phyloP scores from a whole-genome alignment of 1,140 invertebrate genomes.

The Chironomus striatipennis region DNA sequence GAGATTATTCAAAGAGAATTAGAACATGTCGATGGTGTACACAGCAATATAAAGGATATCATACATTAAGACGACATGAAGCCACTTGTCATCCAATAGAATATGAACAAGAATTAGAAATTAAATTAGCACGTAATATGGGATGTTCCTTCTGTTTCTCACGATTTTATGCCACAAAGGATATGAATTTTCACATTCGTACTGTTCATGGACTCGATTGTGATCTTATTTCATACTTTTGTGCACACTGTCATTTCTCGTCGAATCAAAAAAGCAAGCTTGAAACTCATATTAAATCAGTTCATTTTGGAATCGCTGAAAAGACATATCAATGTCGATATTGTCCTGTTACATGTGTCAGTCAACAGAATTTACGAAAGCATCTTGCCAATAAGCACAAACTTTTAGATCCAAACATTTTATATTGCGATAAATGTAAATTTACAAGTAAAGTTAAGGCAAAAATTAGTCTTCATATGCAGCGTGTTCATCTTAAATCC shows the following conservation, averaged over 20 bases:
- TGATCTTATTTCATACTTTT: neutral
- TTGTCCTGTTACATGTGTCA: neutral
- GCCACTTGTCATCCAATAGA: neutral
- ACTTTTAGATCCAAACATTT: neutral
- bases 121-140: neutral
- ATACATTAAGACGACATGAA: neutral
- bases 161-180: neutral
- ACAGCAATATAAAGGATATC: conserved; percentile 1
- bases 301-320: neutral
- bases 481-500: neutral
- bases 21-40: neutral
- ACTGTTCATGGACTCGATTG: neutral
- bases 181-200: neutral
- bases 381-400: neutral
- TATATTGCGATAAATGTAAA: neutral
- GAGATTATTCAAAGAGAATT: neutral
- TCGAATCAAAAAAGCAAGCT: neutral
- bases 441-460: neutral
- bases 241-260: neutral
- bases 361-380: neutral
- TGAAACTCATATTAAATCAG: neutral
- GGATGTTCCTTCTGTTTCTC: neutral
- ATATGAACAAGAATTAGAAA: neutral
- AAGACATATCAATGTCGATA: neutral
- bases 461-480: neutral